Percentiles rank a stretch among this genome's conserved stretches.
phyloP scores from a whole-genome alignment of 2,797 vertebrate genomes.

The Natrix natrix region DNA sequence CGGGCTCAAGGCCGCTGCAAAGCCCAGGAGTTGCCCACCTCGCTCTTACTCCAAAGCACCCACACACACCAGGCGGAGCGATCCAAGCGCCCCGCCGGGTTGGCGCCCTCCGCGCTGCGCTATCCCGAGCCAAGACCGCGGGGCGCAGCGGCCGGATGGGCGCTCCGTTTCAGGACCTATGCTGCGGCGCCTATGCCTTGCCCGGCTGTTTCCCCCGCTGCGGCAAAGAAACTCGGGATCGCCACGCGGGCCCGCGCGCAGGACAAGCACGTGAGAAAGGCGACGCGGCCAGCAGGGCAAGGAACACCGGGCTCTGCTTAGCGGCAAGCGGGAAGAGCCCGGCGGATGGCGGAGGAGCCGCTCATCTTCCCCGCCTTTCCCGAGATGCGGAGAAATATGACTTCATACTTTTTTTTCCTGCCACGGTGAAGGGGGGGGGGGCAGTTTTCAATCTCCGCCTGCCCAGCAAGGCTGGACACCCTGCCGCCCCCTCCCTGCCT shows the following conservation, averaged over 20 bases:
- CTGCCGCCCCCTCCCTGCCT: not conserved
- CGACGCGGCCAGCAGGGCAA: not conserved
- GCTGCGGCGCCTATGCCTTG: not conserved
- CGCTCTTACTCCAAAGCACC: not conserved
- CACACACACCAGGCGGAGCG: not conserved
- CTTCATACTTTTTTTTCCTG: not conserved
- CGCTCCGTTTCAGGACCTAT: slow-evolving; percentile 65
- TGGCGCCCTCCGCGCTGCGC: not conserved
- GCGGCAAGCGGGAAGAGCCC: too few species aligned
- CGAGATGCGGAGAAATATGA: not conserved
- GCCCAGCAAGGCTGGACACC: not conserved
- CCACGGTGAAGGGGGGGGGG: not conserved
- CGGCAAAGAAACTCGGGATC: not conserved
- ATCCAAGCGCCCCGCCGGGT: not conserved
- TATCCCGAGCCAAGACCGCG: not conserved
- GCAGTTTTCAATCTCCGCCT: not conserved
- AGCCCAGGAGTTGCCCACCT: not conserved
- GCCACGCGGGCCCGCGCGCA: not conserved
- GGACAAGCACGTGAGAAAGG: slow-evolving; percentile 17
- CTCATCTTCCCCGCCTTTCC: not conserved
- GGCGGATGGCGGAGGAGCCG: not conserved
- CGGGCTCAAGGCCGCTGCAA: not conserved
- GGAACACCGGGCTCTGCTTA: not conserved
- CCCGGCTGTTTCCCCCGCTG: not conserved
- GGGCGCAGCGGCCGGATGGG: not conserved